These are phyloP conservation scores for Esox lucius DNA, from an alignment of 2,797 vertebrate genomes.

Conservation along the genomic window DNA sequence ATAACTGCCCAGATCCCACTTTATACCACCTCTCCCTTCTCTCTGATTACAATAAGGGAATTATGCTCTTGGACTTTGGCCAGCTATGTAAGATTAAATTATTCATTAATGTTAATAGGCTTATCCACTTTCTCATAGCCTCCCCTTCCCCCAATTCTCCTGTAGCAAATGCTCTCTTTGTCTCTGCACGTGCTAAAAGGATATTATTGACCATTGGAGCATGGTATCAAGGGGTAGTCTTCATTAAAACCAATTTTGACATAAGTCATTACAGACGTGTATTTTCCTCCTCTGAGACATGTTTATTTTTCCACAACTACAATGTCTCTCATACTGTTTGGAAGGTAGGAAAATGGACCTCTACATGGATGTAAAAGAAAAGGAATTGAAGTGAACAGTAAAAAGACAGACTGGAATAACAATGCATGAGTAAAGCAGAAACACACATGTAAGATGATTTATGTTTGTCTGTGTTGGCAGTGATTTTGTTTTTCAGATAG, in stretches of 20 bases:
- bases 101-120: conserved; percentile 76
- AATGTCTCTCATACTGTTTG: neutral
- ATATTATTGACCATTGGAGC: conserved; percentile 69
- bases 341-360: neutral
- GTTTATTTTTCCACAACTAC: conserved; percentile 14
- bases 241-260: conserved; percentile 69
- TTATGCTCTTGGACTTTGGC: conserved; percentile 75
- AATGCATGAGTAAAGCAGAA: neutral
- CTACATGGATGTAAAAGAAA: neutral
- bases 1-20: conserved; percentile 11
- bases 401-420: neutral
- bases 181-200: conserved; percentile 48
- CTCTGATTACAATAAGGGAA: conserved; percentile 77
- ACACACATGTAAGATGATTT: neutral
- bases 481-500: no score
- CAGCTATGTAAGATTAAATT: conserved; percentile 73
- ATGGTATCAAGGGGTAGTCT: conserved; percentile 64
- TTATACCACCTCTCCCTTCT: conserved; percentile 14
- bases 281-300: conserved; percentile 4
- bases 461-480: neutral
- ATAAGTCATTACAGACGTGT: conserved; percentile 47
- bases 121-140: conserved; percentile 6
- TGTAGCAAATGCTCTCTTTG: neutral
- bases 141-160: conserved; percentile 20
- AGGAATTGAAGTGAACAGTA: neutral